Evolutionary conservation across 2,797 vertebrate genomes (phyloP), one percentile per base, ranked within the genome.

Genomic region (Enteromius fasciolatus): DNA sequence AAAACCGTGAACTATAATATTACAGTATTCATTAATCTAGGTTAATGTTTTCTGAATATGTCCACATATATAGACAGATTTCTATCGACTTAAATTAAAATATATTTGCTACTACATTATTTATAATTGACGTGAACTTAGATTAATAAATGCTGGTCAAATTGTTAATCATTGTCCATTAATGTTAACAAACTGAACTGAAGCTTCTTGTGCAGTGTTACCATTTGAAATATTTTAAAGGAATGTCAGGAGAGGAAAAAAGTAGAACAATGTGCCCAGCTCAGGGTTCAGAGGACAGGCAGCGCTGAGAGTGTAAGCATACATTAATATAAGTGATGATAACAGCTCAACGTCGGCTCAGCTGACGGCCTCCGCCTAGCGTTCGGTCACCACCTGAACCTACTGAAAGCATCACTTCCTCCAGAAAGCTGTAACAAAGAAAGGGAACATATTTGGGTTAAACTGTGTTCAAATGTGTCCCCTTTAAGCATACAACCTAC

Each of bases 361-460:
- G 28, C 48, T 90, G 89, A 52, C 91, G 91, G 86, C 91, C 73
- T 0, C 81, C 76, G 64, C 87, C 89, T 4, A 88, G 90, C 3
- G 81, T 44, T 50, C 89, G 87, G 69, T 92, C 88, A 2, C 88
- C 18, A 6, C 86, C 87, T 1, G 80, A 78, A 39, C 83, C 76
- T 33, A 84, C 83, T 1, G 92, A 12, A 8, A 82, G 88, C 88
- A 90, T 93, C 84, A 94, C 94, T 82, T 94, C 94, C 88, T 94
- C 94, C 80, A 95, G 86, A 79, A 95, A 95, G 63, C 94, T 94
- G 88, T 76, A 39, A 68, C 25, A 50, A 28, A 83, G 4, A 39
- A 12, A 20, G 12, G 44, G 52, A 41, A 33, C 15, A 77, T 33
- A 23, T 61, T 20, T 59, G 33, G 5, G 17, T 69, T 3, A 48